phyloP scores from a whole-genome alignment of 2,888 invertebrate genomes.

The Pocota personata region DNA sequence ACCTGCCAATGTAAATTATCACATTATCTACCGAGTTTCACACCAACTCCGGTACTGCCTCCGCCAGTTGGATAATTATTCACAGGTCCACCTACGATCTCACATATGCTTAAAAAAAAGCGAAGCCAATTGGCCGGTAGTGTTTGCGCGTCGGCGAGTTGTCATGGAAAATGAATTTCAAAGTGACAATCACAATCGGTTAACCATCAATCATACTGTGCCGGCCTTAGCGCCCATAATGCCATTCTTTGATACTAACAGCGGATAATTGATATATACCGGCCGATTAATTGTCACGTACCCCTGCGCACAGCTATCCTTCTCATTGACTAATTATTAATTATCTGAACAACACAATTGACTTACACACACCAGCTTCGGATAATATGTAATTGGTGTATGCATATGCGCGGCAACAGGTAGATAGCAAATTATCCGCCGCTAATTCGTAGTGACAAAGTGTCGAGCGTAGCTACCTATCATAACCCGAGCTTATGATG shows the following conservation, averaged over 20 bases:
- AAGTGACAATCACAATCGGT: conserved; percentile 49
- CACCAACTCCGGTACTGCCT: conserved; percentile 45
- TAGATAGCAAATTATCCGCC: conserved; percentile 48
- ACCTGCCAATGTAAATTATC: conserved; percentile 52
- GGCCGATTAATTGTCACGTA: conserved; percentile 56
- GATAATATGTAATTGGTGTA: conserved; percentile 38
- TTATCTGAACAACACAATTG: conserved; percentile 1
- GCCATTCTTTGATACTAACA: conserved; percentile 56
- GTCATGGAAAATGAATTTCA: conserved; percentile 59
- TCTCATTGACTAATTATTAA: conserved; percentile 44
- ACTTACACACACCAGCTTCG: neutral
- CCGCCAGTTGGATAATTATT: conserved; percentile 50
- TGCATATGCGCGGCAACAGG: conserved; percentile 13
- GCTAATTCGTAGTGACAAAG: conserved; percentile 62
- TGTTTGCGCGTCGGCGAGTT: conserved; percentile 40
- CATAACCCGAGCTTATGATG: neutral
- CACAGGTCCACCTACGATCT: conserved; percentile 49
- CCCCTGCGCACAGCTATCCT: neutral
- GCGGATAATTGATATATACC: conserved; percentile 63
- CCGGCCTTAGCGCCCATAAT: conserved; percentile 68
- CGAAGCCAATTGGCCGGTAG: neutral
- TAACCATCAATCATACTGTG: conserved; percentile 56
- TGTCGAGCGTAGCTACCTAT: conserved; percentile 48
- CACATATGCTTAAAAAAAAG: neutral
- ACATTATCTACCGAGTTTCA: conserved; percentile 37